Conservation (phyloP, 1,140 invertebrate species). For the Ceratitis capitata region DNA sequence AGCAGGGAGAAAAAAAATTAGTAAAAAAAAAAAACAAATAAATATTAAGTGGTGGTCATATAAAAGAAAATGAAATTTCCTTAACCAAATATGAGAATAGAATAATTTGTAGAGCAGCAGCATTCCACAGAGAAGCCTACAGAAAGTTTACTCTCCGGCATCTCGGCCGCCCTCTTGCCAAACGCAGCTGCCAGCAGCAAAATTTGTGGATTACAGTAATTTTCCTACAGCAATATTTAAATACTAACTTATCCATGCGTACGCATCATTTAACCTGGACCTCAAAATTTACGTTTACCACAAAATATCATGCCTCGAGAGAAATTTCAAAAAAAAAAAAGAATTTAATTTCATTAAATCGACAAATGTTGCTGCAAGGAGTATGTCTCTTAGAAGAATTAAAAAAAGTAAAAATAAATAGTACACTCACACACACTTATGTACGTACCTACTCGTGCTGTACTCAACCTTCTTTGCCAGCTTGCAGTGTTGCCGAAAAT, state of each 20-base stretch:
- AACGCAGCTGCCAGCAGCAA: not conserved
- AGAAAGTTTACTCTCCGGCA: not conserved
- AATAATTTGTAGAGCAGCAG: not conserved
- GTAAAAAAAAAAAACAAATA: not conserved
- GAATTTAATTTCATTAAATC: not conserved
- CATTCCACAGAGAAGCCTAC: not conserved
- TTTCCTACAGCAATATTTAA: conserved; percentile 5
- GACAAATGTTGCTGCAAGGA: not conserved
- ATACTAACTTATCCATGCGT: not conserved
- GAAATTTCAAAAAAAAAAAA: not conserved
- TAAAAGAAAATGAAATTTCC: conserved; percentile 35
- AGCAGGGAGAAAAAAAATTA: not conserved
- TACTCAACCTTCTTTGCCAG: not conserved
- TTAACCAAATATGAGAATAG: conserved; percentile 11
- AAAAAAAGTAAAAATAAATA: not conserved
- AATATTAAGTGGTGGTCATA: conserved; percentile 30
- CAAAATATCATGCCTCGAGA: not conserved
- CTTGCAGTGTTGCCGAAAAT: not conserved
- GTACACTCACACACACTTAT: not conserved
- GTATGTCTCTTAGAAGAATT: not conserved
- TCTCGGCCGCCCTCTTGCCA: not conserved
- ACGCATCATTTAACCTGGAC: not conserved
- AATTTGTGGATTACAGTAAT: conserved; percentile 26
- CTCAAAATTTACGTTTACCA: not conserved
- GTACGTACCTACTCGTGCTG: not conserved